A percentile compares a stretch with the other conserved stretches of the same genome.
Evolutionary conservation across 2,888 invertebrate species (phyloP).

Genomic region (Incurvaria masculella): DNA sequence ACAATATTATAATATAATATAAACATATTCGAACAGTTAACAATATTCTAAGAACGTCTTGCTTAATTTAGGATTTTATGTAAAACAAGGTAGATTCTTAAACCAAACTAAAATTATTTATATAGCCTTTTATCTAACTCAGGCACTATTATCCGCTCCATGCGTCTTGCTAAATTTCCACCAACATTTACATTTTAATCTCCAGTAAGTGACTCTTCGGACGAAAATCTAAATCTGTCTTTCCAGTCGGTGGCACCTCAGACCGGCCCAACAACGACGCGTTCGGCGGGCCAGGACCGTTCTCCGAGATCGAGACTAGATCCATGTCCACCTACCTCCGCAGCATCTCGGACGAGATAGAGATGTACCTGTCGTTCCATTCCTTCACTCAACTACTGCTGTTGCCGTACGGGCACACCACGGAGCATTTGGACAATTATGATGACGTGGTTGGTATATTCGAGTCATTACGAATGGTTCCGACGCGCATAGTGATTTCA

Average conservation of each 20-base stretch:
- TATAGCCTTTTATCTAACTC: neutral
- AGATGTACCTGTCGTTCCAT: constrained; percentile 69
- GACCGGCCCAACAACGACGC: constrained; percentile 55
- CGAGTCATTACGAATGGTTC: too few relatives aligned
- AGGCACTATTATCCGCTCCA: neutral
- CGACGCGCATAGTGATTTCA: too few relatives aligned
- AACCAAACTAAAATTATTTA: too few relatives aligned
- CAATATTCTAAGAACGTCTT: too few relatives aligned
- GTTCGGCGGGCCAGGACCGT: constrained; percentile 64
- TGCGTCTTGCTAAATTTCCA: neutral
- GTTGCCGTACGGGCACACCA: constrained; percentile 67
- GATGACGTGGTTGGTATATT: constrained; percentile 51
- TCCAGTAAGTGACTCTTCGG: neutral
- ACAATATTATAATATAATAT: too few relatives aligned
- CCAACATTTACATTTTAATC: neutral
- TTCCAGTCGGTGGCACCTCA: constrained; percentile 52
- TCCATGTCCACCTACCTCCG: constrained; percentile 52
- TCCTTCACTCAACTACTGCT: constrained; percentile 69
- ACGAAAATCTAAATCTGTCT: neutral
- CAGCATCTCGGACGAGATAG: constrained; percentile 44
- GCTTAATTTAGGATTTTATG: too few relatives aligned
- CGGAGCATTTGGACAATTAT: constrained; percentile 54
- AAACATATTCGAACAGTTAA: too few relatives aligned
- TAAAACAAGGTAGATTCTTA: too few relatives aligned
- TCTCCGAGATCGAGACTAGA: constrained; percentile 67